Percentiles rank a stretch among this genome's conserved stretches.
These are phyloP conservation scores for Digitonthophagus gazella DNA, from an alignment of 2,888 invertebrate species.

Conservation along the genomic window DNA sequence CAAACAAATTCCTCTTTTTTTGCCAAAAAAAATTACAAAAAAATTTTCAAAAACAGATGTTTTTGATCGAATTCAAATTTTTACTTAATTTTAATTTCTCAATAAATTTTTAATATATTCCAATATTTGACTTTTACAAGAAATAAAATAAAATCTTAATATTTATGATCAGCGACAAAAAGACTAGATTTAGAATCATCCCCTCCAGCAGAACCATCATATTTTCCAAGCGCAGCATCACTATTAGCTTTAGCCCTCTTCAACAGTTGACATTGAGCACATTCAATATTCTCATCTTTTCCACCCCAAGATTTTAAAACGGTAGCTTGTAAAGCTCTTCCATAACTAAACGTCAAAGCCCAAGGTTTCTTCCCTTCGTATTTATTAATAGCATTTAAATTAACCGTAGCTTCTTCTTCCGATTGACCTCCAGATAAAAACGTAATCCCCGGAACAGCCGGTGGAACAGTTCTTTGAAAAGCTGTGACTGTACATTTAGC, in stretches of 20 bases:
- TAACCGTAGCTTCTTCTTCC: slow-evolving; percentile 91
- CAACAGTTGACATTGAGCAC: slow-evolving; percentile 81
- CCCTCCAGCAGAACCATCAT: slow-evolving; percentile 78
- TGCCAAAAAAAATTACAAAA: too few relatives aligned
- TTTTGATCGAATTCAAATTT: too few relatives aligned
- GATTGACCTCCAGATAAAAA: slow-evolving; percentile 97
- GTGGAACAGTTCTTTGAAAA: slow-evolving; percentile 85
- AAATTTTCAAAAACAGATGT: too few relatives aligned
- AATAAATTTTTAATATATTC: too few relatives aligned
- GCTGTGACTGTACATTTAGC: slow-evolving; percentile 89
- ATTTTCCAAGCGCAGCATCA: slow-evolving; percentile 86
- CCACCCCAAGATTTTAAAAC: slow-evolving; percentile 94
- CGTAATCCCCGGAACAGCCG: slow-evolving; percentile 89
- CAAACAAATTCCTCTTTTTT: too few relatives aligned
- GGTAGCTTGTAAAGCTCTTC: slow-evolving; percentile 92
- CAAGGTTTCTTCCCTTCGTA: slow-evolving; percentile 87
- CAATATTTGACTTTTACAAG: too few relatives aligned
- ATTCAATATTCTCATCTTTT: slow-evolving; percentile 76
- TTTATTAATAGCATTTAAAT: slow-evolving; percentile 93
- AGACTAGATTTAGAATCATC: slow-evolving; percentile 79
- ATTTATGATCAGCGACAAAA: slow-evolving; percentile 94
- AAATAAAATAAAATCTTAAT: slow-evolving; percentile 65
- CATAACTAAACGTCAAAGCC: slow-evolving; percentile 94
- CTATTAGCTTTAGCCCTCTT: slow-evolving; percentile 88
- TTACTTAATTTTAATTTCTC: too few relatives aligned